Percentiles rank a stretch among this genome's conserved stretches.
Evolutionary conservation across 2,888 invertebrate genomes (phyloP).

Genomic region (Allygus modestus): DNA sequence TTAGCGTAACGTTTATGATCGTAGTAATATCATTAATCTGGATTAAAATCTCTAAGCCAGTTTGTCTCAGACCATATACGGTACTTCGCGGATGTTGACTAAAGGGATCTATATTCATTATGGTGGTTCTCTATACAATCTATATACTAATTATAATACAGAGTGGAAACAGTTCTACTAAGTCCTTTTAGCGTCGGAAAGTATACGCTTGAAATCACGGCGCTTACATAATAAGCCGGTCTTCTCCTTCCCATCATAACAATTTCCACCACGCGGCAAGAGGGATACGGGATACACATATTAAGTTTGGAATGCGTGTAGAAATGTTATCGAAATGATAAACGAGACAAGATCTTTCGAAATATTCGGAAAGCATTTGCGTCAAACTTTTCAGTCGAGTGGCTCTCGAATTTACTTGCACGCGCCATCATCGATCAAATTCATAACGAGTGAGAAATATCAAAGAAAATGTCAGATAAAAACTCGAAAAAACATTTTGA

Average conservation of each 20-base stretch:
- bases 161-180: neutral
- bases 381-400: neutral
- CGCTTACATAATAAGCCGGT: constrained; percentile 8
- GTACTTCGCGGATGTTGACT: neutral
- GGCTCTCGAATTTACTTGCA: neutral
- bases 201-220: no score
- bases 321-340: constrained; percentile 13
- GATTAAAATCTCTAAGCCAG: no score
- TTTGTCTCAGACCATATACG: neutral
- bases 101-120: no score
- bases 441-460: constrained; percentile 19
- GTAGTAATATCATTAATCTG: no score
- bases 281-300: neutral
- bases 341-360: constrained; percentile 1
- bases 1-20: no score
- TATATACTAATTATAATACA: neutral
- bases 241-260: neutral
- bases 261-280: neutral
- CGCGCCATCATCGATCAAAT: constrained; percentile 16
- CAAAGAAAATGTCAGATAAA: neutral
- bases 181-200: neutral
- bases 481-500: neutral
- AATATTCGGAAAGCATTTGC: neutral
- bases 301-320: neutral
- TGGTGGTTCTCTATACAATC: no score